phyloP scores from a whole-genome alignment of 1,140 invertebrate species.

The Chelonus insularis region DNA sequence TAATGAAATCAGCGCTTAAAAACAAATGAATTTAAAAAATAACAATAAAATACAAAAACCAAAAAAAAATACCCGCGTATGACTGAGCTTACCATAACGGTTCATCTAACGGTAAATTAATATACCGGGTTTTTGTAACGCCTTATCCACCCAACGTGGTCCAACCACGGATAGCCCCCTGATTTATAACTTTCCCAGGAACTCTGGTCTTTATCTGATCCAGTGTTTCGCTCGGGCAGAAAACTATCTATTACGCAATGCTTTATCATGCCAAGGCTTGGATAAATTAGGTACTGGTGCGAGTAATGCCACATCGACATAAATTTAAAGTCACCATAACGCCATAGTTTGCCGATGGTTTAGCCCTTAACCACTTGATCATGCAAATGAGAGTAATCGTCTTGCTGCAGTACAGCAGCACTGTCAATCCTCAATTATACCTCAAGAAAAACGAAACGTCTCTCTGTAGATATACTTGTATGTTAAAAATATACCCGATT shows the following conservation, averaged over 20 bases:
- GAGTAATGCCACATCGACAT: neutral
- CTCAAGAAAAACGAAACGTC: no score
- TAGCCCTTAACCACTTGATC: neutral
- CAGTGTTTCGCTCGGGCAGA: conserved; percentile 27
- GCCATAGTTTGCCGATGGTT: neutral
- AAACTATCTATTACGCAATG: conserved; percentile 44
- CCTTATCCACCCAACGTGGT: conserved; percentile 20
- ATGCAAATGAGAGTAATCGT: conserved; percentile 9
- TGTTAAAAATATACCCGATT: no score
- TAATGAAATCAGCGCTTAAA: no score
- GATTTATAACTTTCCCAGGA: conserved; percentile 34
- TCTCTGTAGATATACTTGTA: no score
- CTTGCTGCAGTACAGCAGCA: neutral
- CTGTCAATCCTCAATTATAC: conserved; percentile 8
- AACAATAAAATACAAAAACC: neutral
- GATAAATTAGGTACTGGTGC: conserved; percentile 30
- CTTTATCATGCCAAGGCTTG: conserved; percentile 41
- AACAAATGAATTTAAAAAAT: neutral
- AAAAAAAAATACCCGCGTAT: conserved; percentile 1
- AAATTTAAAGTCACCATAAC: neutral
- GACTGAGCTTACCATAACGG: conserved; percentile 27
- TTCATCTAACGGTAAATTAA: conserved; percentile 35
- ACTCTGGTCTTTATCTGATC: conserved; percentile 30
- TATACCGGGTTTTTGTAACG: conserved; percentile 36
- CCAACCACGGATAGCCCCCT: conserved; percentile 30